A percentile compares a stretch with the other conserved stretches of the same genome.
Evolutionary conservation across 2,797 vertebrate species (phyloP).

Genomic region (Lerista edwardsae): DNA sequence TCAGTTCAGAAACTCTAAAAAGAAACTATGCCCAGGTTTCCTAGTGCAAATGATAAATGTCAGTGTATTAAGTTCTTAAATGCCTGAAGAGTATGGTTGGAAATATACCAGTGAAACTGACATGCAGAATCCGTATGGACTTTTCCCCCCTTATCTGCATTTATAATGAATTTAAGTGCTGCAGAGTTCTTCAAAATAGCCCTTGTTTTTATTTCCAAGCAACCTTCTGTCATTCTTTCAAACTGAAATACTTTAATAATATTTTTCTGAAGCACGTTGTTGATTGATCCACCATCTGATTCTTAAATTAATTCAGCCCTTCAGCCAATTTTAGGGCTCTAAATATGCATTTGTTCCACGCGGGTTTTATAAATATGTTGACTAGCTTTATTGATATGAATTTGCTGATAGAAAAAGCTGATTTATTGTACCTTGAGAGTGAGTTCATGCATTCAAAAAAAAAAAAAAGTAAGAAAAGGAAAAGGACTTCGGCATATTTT

Average conservation of each 20-base stretch:
- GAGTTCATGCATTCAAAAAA: neutral
- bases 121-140: constrained; percentile 3
- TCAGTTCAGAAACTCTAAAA: constrained; percentile 73
- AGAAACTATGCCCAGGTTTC: constrained; percentile 66
- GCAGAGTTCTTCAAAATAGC: neutral
- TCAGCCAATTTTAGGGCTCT: neutral
- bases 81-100: constrained; percentile 24
- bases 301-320: neutral
- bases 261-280: constrained; percentile 9
- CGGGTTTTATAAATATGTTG: neutral
- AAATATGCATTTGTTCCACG: neutral
- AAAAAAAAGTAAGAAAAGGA: neutral
- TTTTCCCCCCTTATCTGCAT: neutral
- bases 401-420: neutral
- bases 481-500: neutral
- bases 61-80: constrained; percentile 55
- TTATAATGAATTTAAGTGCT: constrained; percentile 2
- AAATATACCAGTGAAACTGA: constrained; percentile 13
- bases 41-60: constrained; percentile 57
- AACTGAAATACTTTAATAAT: constrained; percentile 5
- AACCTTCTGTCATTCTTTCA: neutral
- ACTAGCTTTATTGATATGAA: neutral
- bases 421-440: neutral
- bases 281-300: constrained; percentile 26
- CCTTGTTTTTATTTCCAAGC: constrained; percentile 4